phyloP scores from a whole-genome alignment of 2,888 invertebrate genomes.

The Drosophila nr. fundita region DNA sequence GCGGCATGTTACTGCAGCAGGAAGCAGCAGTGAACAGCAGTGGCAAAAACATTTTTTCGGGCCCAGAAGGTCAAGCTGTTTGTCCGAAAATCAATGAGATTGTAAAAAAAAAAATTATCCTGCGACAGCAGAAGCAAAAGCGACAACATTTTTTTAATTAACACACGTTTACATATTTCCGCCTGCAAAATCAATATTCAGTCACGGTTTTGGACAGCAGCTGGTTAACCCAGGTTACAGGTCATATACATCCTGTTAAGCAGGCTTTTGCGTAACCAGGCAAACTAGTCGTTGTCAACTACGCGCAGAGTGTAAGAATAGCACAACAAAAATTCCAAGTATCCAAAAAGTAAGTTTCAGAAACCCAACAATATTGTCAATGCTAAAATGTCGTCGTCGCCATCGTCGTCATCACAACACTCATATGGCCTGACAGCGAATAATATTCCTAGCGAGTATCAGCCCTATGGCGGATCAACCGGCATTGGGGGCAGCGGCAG shows the following conservation, averaged over 20 bases:
- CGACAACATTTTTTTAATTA: slow-evolving; percentile 38
- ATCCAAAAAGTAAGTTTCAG: slow-evolving; percentile 18
- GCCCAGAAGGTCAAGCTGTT: slow-evolving; percentile 55
- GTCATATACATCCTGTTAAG: slow-evolving; percentile 26
- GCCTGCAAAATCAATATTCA: slow-evolving; percentile 60
- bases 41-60: slow-evolving; percentile 5
- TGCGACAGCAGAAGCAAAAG: slow-evolving; percentile 9
- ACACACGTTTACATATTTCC: slow-evolving; percentile 27
- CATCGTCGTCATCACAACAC: slow-evolving; percentile 48
- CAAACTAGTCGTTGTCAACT: slow-evolving; percentile 18
- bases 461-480: slow-evolving; percentile 40
- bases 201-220: not conserved
- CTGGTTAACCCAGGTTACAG: not conserved
- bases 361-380: slow-evolving; percentile 26
- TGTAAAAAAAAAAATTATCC: slow-evolving; percentile 20
- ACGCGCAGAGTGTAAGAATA: slow-evolving; percentile 9
- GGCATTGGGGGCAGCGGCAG: slow-evolving; percentile 28
- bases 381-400: slow-evolving; percentile 60
- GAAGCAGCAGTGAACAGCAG: slow-evolving; percentile 19
- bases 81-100: slow-evolving; percentile 63
- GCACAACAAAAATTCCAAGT: slow-evolving; percentile 24
- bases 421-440: slow-evolving; percentile 57
- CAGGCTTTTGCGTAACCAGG: slow-evolving; percentile 65
- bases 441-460: slow-evolving; percentile 48
- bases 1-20: slow-evolving; percentile 55